phyloP scores from a whole-genome alignment of 2,113 vertebrate species.

The Leptodactylus fuscus region DNA sequence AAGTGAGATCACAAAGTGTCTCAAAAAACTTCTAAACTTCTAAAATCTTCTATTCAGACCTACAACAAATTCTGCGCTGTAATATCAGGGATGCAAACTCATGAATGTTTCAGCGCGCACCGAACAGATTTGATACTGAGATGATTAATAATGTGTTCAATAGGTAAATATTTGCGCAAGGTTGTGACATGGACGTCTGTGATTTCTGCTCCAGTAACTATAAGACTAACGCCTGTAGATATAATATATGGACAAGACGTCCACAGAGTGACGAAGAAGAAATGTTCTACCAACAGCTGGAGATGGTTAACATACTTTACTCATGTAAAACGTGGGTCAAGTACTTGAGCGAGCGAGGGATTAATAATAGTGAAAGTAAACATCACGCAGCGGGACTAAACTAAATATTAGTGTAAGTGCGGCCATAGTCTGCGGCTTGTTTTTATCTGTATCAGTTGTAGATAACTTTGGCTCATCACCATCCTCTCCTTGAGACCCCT shows the following conservation, averaged over 20 bases:
- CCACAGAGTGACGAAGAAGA: background rate
- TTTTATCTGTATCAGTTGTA: too few relatives aligned
- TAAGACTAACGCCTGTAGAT: background rate
- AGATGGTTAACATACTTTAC: background rate
- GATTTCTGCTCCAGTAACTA: conserved; percentile 24
- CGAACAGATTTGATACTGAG: background rate
- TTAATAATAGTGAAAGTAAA: background rate
- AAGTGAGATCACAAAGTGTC: too few relatives aligned
- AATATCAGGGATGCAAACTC: background rate
- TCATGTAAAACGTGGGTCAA: background rate
- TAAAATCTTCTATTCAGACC: too few relatives aligned
- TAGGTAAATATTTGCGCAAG: conserved; percentile 35
- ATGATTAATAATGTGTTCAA: background rate
- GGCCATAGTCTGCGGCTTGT: background rate
- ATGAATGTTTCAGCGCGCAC: background rate
- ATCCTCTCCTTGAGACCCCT: background rate
- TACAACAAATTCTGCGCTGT: background rate
- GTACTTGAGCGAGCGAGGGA: background rate
- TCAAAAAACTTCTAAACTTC: too few relatives aligned
- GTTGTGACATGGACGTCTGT: conserved; percentile 12
- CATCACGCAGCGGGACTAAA: background rate
- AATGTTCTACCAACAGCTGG: conserved; percentile 16
- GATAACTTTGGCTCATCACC: too few relatives aligned
- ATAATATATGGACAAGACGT: conserved; percentile 7
- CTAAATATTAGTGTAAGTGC: background rate